phyloP scores from a whole-genome alignment of 2,888 invertebrate genomes.

The Serripes groenlandicus region DNA sequence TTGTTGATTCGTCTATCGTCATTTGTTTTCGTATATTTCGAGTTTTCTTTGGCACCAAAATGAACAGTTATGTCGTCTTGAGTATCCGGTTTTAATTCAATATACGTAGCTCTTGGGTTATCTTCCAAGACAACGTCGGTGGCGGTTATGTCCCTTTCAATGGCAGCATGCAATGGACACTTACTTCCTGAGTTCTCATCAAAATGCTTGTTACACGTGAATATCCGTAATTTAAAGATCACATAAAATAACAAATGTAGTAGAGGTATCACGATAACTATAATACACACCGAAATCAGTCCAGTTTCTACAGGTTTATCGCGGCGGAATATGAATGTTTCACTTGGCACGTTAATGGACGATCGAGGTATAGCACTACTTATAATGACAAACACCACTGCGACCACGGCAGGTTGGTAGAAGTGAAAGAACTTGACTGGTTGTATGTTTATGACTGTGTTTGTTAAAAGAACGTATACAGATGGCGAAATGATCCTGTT shows the following conservation, averaged over 20 bases:
- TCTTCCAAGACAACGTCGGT: constrained; percentile 54
- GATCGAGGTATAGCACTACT: background rate
- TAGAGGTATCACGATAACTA: constrained; percentile 33
- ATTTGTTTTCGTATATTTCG: background rate
- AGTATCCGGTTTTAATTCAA: constrained; percentile 47
- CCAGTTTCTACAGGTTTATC: constrained; percentile 21
- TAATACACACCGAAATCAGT: constrained; percentile 28
- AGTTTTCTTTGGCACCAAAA: background rate
- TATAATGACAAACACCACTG: constrained; percentile 18
- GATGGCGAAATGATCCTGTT: constrained; percentile 29
- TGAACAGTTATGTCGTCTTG: constrained; percentile 49
- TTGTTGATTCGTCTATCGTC: constrained; percentile 6
- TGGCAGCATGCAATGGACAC: constrained; percentile 13
- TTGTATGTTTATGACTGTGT: constrained; percentile 16
- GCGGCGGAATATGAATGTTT: constrained; percentile 25
- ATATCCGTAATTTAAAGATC: constrained; percentile 32
- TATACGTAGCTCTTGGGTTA: constrained; percentile 12
- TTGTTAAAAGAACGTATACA: constrained; percentile 30
- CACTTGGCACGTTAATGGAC: background rate
- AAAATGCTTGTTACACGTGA: constrained; percentile 37
- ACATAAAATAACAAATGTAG: constrained; percentile 39
- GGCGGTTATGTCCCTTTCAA: constrained; percentile 50
- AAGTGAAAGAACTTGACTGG: constrained; percentile 48
- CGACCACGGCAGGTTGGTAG: constrained; percentile 34
- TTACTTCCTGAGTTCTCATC: constrained; percentile 6